phyloP scores from a whole-genome alignment of 1,140 invertebrate genomes.

The Catajapyx aquilonaris region DNA sequence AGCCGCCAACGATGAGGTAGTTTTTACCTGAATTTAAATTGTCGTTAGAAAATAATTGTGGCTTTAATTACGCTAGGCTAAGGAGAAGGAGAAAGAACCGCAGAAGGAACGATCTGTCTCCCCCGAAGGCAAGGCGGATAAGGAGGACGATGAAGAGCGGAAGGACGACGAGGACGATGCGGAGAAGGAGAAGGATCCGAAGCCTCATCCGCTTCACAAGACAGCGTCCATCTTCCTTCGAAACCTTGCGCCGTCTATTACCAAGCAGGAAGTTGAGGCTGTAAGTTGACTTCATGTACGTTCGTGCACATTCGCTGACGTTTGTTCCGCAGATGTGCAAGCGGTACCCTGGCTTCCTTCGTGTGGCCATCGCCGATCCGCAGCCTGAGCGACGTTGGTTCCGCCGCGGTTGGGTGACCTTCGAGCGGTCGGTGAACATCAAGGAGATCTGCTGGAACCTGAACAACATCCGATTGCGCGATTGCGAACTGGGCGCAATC shows the following conservation, averaged over 20 bases:
- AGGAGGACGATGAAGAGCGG: constrained; percentile 6
- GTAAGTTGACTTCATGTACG: constrained; percentile 27
- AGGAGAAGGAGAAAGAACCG: no score
- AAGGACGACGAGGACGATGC: constrained; percentile 4
- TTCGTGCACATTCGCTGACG: constrained; percentile 3
- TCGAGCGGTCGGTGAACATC: constrained; percentile 89
- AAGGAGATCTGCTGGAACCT: constrained; percentile 99
- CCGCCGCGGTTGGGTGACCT: constrained; percentile 94
- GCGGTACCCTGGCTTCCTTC: constrained; percentile 83
- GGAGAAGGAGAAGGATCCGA: constrained; percentile 17
- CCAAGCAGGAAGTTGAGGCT: constrained; percentile 90
- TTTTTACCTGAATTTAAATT: no score
- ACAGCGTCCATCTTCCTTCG: constrained; percentile 93
- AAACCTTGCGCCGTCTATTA: constrained; percentile 86
- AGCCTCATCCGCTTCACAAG: constrained; percentile 43
- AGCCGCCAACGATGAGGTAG: constrained; percentile 16
- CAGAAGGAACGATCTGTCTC: no score
- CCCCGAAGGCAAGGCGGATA: constrained; percentile 25
- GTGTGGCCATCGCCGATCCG: constrained; percentile 91
- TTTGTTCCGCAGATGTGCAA: constrained; percentile 56
- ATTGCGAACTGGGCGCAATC: constrained; percentile 83
- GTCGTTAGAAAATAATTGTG: no score
- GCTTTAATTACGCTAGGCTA: no score
- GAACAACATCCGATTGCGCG: constrained; percentile 79
- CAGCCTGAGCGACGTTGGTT: constrained; percentile 86